Evolutionary conservation across 2,797 vertebrate genomes (phyloP).

Genomic region (Paedocypris micromegethes): DNA sequence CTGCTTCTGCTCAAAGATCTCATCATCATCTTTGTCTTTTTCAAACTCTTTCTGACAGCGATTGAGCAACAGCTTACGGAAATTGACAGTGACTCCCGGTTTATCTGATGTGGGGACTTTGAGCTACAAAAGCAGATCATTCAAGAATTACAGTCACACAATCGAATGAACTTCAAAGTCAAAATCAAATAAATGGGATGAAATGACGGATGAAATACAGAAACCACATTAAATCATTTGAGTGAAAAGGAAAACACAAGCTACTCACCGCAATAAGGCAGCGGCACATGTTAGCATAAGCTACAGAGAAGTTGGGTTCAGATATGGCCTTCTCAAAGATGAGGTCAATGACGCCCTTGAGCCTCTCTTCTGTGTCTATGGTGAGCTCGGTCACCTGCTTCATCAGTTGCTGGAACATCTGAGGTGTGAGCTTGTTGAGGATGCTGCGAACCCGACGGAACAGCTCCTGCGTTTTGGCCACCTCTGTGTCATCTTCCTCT

Average conservation of each 20-base stretch:
- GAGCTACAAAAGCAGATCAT: conserved; percentile 63
- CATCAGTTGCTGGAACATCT: conserved; percentile 98
- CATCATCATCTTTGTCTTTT: conserved; percentile 95
- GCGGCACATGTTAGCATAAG: conserved; percentile 99
- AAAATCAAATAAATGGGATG: not conserved
- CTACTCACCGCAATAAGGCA: conserved; percentile 94
- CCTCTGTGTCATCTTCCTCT: conserved; percentile 71
- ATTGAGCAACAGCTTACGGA: conserved; percentile 94
- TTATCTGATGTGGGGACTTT: conserved; percentile 94
- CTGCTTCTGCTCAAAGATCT: conserved; percentile 93
- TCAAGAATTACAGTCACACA: not conserved
- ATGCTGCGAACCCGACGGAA: conserved; percentile 90
- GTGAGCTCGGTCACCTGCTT: conserved; percentile 89
- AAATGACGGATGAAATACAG: not conserved
- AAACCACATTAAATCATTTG: not conserved
- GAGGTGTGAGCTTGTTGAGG: conserved; percentile 93
- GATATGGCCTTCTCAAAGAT: conserved; percentile 99
- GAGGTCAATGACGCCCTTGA: conserved; percentile 94
- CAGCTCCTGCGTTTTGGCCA: conserved; percentile 79
- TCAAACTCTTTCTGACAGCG: conserved; percentile 99
- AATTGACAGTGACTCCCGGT: conserved; percentile 87
- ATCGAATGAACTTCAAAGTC: not conserved
- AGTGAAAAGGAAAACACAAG: not conserved
- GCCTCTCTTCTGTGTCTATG: conserved; percentile 92
- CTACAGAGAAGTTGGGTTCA: conserved; percentile 97